Base-by-base conservation (phyloP, 64 coral and sea anemone genomes). In the Catalaphyllia jardinei region DNA sequence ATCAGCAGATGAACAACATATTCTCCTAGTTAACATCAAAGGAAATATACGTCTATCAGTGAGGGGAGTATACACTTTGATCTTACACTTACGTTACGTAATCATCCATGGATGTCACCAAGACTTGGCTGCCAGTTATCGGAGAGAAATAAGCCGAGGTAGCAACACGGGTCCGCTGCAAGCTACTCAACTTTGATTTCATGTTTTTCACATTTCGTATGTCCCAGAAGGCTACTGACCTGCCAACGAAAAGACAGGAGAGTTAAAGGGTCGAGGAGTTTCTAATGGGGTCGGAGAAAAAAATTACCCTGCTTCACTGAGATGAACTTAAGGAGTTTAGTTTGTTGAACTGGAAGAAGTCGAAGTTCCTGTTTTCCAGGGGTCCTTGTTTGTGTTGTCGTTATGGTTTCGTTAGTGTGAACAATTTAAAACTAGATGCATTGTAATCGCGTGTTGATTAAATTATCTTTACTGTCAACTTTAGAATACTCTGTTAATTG, bases 71-170 rank as follows among this genome's bases (percentile, higher is more conserved):
- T 22, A 25, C 14, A 60, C 11, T 13, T n/a, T 27, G 24, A 57
- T 55, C 59, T 5, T 60, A 22, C 62, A 91, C 95, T 94, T 79
- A 98, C 95, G 84, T 94, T 20, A 98, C 52, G 33, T 74, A 89
- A 93, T 94, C 80, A 83, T 98, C 92, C 61, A 86, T 20, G 17
- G 92, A 91, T 3, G 95, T 98, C 52, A 90, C 85, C 8, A 98
- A 62, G 52, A 98, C 87, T 85, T 98, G 95, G 35, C 88, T 88
- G 24, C 95, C 95, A 83, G 95, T 98, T 42, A 91, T 73, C 2
- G 95, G 92, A 12, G 95, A 98, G 62, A 98, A 98, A 87, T 94
- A 98, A 3, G 92, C 92, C 2, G 95, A 98, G 4, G 92, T 87
- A 52, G 87, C 86, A 28, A 78, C 74, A 54, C 95, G 92, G 28